A percentile compares a stretch with the other conserved stretches of the same genome.
phyloP scores from a whole-genome alignment of 2,797 vertebrate species.

The Pipistrellus nathusii region DNA sequence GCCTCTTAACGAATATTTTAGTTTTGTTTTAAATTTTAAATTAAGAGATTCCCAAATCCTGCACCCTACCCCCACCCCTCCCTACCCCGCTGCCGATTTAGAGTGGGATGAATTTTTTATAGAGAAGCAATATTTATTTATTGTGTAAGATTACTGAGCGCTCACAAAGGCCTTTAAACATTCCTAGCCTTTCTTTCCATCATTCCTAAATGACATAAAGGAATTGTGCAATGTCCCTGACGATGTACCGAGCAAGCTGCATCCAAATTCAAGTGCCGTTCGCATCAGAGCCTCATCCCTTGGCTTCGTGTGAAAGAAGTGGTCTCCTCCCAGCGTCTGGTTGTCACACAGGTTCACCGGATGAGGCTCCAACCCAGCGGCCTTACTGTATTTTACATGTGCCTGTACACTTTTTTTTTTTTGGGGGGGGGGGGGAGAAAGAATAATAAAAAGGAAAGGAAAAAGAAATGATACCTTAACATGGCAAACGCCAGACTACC shows the following conservation, averaged over 20 bases:
- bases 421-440: neutral
- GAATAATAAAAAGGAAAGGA: neutral
- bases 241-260: conserved; percentile 54
- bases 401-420: conserved; percentile 52
- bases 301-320: conserved; percentile 7
- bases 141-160: conserved; percentile 32
- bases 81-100: conserved; percentile 30
- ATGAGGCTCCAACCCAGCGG: conserved; percentile 11
- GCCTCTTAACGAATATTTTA: conserved; percentile 74
- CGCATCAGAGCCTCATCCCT: neutral
- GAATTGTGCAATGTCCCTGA: conserved; percentile 29
- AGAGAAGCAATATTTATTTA: conserved; percentile 83
- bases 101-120: conserved; percentile 74
- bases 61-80: neutral
- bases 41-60: conserved; percentile 73
- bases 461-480: conserved; percentile 42
- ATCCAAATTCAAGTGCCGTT: neutral
- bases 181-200: conserved; percentile 9
- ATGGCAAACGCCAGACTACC: conserved; percentile 64
- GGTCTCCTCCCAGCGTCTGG: neutral
- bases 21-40: conserved; percentile 67
- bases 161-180: conserved; percentile 80
- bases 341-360: neutral
- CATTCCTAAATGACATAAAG: conserved; percentile 44
- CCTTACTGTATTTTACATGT: conserved; percentile 82